Conservation (phyloP, 2,888 invertebrate genomes). For the Abscondita cerata region DNA sequence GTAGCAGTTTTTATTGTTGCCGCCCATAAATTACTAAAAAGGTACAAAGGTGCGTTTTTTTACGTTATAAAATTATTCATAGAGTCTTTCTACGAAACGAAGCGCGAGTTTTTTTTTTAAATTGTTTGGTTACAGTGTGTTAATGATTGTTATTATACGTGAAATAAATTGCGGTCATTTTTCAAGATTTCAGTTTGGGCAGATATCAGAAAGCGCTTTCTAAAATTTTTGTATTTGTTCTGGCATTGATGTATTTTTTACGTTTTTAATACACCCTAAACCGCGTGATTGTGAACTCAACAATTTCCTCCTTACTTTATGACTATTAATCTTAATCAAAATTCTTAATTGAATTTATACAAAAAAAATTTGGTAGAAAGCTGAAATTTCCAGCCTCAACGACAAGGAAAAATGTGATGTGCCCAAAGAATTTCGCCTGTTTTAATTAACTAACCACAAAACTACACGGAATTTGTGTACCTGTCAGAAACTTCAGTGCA, state of each 20-base stretch:
- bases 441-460: slow-evolving; percentile 20
- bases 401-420: too few relatives aligned
- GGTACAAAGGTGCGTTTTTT: slow-evolving; percentile 14
- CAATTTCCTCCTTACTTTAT: too few relatives aligned
- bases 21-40: slow-evolving; percentile 41
- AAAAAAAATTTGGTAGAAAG: too few relatives aligned
- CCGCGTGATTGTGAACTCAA: too few relatives aligned
- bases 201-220: too few relatives aligned
- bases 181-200: slow-evolving; percentile 36
- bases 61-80: slow-evolving; percentile 24
- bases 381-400: too few relatives aligned
- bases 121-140: slow-evolving; percentile 20
- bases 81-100: background rate
- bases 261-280: too few relatives aligned
- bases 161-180: slow-evolving; percentile 38
- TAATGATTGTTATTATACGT: slow-evolving; percentile 30
- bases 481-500: slow-evolving; percentile 20
- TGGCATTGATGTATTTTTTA: too few relatives aligned
- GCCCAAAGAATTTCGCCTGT: too few relatives aligned
- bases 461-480: slow-evolving; percentile 5
- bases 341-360: too few relatives aligned
- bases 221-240: too few relatives aligned
- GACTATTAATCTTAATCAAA: too few relatives aligned
- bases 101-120: slow-evolving; percentile 2
- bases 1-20: slow-evolving; percentile 45